A percentile compares a stretch with the other conserved stretches of the same genome.
phyloP scores from a whole-genome alignment of 2,797 vertebrate genomes.

The Cygnus olor region DNA sequence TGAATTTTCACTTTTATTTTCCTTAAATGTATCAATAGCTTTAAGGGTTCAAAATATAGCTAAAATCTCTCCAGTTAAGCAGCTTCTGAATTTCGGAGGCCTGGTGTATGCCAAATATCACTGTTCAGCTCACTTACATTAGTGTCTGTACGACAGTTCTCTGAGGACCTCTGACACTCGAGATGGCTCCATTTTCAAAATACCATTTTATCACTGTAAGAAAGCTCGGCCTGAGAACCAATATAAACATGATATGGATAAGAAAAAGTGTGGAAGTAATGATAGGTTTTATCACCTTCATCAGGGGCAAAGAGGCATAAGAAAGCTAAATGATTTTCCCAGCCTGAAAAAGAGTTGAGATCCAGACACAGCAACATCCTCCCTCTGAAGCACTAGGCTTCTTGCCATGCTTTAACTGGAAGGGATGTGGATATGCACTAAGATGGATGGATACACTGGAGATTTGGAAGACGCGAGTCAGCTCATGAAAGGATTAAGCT shows the following conservation, averaged over 20 bases:
- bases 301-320: not conserved
- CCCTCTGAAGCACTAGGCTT: not conserved
- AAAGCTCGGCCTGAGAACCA: not conserved
- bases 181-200: not conserved
- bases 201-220: not conserved
- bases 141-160: not conserved
- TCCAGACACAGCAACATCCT: not conserved
- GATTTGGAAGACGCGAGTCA: not conserved
- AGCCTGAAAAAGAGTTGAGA: not conserved
- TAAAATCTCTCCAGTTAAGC: not conserved
- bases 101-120: not conserved
- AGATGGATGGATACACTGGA: fast-evolving
- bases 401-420: fast-evolving
- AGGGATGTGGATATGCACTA: not conserved
- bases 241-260: not conserved
- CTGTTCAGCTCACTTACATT: not conserved
- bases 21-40: not conserved
- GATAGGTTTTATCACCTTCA: not conserved
- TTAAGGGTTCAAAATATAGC: not conserved
- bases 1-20: constrained; percentile 1
- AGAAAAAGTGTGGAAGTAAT: not conserved
- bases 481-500: not conserved
- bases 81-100: not conserved
- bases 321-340: not conserved
- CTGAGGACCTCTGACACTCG: not conserved